Conservation (phyloP, 2,113 vertebrate genomes). For the Aphelocoma coerulescens region DNA sequence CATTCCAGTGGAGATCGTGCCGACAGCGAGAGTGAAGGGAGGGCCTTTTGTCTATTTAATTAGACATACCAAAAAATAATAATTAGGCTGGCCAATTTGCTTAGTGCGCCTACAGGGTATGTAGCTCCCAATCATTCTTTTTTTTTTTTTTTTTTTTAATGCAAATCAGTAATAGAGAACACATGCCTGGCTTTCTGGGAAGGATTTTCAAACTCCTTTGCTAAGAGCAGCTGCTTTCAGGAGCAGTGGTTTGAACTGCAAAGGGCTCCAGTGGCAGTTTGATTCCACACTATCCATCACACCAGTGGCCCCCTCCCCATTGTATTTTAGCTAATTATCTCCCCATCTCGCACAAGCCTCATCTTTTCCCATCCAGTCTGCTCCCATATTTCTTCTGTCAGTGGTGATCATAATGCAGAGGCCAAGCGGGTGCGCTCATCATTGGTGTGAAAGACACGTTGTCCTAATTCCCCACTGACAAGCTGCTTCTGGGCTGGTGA, state of each 20-base stretch:
- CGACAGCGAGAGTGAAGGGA: constrained; percentile 21
- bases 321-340: constrained; percentile 29
- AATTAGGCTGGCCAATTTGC: constrained; percentile 63
- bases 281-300: neutral
- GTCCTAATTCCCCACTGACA: constrained; percentile 25
- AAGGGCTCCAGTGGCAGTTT: neutral
- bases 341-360: neutral
- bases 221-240: constrained; percentile 7
- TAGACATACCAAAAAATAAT: constrained; percentile 65
- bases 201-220: constrained; percentile 18
- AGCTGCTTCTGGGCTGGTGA: neutral
- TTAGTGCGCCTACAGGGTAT: constrained; percentile 40
- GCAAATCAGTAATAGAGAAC: constrained; percentile 9
- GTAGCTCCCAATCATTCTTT: neutral
- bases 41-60: constrained; percentile 58
- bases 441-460: constrained; percentile 7
- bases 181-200: neutral
- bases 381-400: neutral
- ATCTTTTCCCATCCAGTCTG: neutral
- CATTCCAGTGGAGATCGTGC: constrained; percentile 23
- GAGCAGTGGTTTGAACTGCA: neutral
- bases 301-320: neutral
- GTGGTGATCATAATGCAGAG: neutral
- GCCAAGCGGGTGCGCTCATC: neutral
- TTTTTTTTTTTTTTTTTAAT: neutral